A percentile compares a stretch with the other conserved stretches of the same genome.
Conservation (phyloP, 2,113 vertebrate species). For the Murina feae region DNA sequence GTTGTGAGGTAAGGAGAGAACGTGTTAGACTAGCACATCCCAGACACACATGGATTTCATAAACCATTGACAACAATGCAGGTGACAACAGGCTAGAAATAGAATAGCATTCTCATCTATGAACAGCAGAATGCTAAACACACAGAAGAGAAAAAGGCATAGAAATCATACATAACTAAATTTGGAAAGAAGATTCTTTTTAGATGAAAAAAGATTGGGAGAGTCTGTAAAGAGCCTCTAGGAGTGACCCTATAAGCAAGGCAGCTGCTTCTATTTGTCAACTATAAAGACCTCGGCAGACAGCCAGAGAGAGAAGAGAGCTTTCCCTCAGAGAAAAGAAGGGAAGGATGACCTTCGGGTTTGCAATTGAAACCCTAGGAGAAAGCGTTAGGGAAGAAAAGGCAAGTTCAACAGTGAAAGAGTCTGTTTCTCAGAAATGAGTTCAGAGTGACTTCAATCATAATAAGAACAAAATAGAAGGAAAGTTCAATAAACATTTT, state of each 20-base stretch:
- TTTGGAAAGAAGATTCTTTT: not conserved
- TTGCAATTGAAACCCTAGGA: not conserved
- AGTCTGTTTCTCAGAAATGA: not conserved
- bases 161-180: not conserved
- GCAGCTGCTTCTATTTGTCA: not conserved
- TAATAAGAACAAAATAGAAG: not conserved
- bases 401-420: not conserved
- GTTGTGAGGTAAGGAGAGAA: not conserved
- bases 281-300: not conserved
- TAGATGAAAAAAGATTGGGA: not conserved
- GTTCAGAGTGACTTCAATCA: conserved; percentile 20
- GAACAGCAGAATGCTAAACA: not conserved
- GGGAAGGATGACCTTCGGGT: not conserved
- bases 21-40: not conserved
- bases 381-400: not conserved
- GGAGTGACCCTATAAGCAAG: not conserved
- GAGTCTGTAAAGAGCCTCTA: not conserved
- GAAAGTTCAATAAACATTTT: not conserved
- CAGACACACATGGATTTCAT: not conserved
- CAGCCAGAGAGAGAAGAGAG: not conserved
- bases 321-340: conserved; percentile 10
- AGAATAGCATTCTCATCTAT: not conserved
- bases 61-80: not conserved
- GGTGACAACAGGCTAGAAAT: not conserved
- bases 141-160: not conserved